These are phyloP conservation scores for Mastigias papua DNA, from an alignment of 30 jellyfish, hydroid and myxozoan genomes.

Conservation along the genomic window DNA sequence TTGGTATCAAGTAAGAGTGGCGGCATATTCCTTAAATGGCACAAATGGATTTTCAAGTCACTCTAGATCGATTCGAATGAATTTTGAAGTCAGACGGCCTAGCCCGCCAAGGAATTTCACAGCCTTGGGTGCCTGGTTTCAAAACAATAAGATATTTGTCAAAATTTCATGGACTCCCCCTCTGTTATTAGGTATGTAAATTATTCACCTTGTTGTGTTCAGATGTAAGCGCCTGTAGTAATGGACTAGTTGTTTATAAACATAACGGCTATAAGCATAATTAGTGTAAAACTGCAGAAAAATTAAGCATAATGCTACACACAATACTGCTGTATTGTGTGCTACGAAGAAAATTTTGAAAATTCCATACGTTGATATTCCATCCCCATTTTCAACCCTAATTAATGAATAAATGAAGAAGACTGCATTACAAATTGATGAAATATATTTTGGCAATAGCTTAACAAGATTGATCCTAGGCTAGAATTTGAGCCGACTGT, in stretches of 20 bases:
- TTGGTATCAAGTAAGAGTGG: conserved; percentile 73
- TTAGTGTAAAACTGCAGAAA: neutral
- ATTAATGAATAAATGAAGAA: no score
- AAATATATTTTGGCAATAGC: no score
- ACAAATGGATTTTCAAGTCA: conserved; percentile 57
- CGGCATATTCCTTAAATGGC: conserved; percentile 61
- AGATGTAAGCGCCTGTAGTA: no score
- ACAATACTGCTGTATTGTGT: neutral
- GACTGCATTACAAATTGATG: no score
- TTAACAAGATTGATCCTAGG: no score
- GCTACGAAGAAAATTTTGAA: no score
- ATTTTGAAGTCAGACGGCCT: conserved; percentile 52
- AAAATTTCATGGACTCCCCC: conserved; percentile 72
- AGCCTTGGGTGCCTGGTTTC: conserved; percentile 44
- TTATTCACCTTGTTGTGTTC: neutral
- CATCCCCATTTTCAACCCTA: no score
- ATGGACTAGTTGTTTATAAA: no score
- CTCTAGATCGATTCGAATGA: conserved; percentile 17
- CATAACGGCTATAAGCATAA: no score
- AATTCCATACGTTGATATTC: no score
- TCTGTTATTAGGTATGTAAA: conserved; percentile 33
- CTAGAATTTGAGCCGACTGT: no score
- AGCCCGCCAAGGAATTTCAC: conserved; percentile 61
- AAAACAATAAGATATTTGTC: conserved; percentile 36
- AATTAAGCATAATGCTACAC: neutral